Evolutionary conservation across 2,797 vertebrate species (phyloP).

Genomic region (Sebastes ruberrimus): DNA sequence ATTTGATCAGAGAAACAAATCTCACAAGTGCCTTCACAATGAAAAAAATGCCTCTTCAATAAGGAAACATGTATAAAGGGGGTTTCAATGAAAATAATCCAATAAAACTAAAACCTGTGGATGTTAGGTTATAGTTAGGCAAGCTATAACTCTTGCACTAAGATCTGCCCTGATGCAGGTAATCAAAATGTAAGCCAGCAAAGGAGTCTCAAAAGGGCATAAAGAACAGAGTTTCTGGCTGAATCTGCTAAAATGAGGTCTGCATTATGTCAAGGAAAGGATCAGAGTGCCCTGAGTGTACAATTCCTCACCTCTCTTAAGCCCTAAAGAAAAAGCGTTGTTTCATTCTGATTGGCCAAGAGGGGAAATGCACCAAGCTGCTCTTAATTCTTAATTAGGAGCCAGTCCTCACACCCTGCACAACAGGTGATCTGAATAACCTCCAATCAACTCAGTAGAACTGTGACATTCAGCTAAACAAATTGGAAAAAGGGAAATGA

Average conservation of each 20-base stretch:
- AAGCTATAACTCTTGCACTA: neutral
- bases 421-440: neutral
- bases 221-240: neutral
- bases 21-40: neutral
- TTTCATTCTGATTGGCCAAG: neutral
- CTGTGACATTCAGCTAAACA: neutral
- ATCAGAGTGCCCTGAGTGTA: neutral
- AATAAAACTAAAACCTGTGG: neutral
- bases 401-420: neutral
- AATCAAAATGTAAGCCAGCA: too few relatives aligned
- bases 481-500: neutral
- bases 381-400: neutral
- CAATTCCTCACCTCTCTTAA: neutral
- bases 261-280: neutral
- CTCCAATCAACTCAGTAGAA: neutral
- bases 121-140: rapidly evolving
- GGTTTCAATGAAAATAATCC: rapidly evolving
- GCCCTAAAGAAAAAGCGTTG: neutral
- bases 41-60: neutral
- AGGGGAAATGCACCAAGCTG: neutral
- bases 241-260: neutral
- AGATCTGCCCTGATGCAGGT: too few relatives aligned
- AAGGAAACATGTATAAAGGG: neutral
- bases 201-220: neutral
- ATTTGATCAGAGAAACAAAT: rapidly evolving